Conservation (phyloP, 2,888 invertebrate genomes). For the Deladenus siricidicola region DNA sequence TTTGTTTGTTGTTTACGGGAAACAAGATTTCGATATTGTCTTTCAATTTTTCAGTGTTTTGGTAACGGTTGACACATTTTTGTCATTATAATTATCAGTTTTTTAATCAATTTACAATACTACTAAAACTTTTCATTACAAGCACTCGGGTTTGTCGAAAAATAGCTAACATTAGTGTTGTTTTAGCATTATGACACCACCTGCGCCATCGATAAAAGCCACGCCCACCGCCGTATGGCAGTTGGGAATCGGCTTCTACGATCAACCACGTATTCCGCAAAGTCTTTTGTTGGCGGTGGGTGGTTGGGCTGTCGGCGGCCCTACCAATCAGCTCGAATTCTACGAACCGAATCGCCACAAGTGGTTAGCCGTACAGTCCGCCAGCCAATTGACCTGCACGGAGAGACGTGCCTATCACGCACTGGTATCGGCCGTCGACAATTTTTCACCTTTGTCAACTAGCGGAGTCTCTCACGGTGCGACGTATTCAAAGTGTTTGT, state of each 20-base stretch:
- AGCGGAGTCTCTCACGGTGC: background rate
- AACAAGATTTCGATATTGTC: no score
- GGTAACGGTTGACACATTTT: no score
- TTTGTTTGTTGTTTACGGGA: no score
- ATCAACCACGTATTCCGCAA: conserved; percentile 15
- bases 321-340: conserved; percentile 23
- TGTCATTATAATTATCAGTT: no score
- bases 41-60: no score
- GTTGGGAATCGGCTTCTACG: background rate
- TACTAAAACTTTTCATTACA: no score
- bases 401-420: conserved; percentile 68
- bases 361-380: conserved; percentile 11
- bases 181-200: no score
- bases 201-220: no score
- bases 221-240: background rate
- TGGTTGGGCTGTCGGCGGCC: conserved; percentile 24
- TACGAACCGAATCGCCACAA: conserved; percentile 19
- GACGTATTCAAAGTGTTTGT: conserved; percentile 54
- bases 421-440: conserved; percentile 28
- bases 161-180: no score
- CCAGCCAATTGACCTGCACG: background rate
- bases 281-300: conserved; percentile 16
- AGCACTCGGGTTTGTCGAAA: no score
- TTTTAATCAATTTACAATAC: no score
- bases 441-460: no score